phyloP scores from a whole-genome alignment of 2,113 vertebrate species.

The Cyprinodon brontotheroides region DNA sequence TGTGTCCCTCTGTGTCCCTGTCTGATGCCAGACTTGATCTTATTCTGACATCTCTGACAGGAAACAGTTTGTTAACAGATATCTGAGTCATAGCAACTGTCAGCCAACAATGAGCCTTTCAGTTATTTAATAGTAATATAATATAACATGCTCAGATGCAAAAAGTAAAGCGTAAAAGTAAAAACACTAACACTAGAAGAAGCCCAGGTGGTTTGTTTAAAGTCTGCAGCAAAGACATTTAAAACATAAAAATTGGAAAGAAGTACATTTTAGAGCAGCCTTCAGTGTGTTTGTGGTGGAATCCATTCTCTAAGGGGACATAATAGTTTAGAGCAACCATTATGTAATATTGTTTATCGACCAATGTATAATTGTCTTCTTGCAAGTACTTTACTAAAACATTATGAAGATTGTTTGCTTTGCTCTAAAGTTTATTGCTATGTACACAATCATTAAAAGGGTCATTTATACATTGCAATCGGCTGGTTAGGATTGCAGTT shows the following conservation, averaged over 20 bases:
- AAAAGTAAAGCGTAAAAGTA: neutral
- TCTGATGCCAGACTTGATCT: constrained; percentile 78
- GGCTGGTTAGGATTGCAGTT: neutral
- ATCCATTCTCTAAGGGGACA: neutral
- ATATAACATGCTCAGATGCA: neutral
- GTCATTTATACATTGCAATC: neutral
- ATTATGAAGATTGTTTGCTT: neutral
- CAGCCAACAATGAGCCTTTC: constrained; percentile 68
- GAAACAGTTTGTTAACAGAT: constrained; percentile 77
- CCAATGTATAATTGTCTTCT: neutral
- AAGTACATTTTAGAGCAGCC: neutral
- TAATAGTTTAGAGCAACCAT: neutral
- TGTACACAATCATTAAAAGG: neutral
- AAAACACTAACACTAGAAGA: neutral
- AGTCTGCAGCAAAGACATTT: neutral
- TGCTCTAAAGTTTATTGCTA: neutral
- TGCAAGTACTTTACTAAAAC: neutral
- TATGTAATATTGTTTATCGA: neutral
- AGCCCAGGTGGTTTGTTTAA: neutral
- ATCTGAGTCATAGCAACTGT: constrained; percentile 66
- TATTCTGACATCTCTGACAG: constrained; percentile 80
- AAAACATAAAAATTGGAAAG: neutral
- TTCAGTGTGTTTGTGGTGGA: neutral
- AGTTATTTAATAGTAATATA: constrained; percentile 44
- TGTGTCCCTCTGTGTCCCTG: constrained; percentile 70